Evolutionary conservation across 2,888 invertebrate species (phyloP), one percentile per base, ranked within the genome.

Genomic region (Mythimna loreyi): DNA sequence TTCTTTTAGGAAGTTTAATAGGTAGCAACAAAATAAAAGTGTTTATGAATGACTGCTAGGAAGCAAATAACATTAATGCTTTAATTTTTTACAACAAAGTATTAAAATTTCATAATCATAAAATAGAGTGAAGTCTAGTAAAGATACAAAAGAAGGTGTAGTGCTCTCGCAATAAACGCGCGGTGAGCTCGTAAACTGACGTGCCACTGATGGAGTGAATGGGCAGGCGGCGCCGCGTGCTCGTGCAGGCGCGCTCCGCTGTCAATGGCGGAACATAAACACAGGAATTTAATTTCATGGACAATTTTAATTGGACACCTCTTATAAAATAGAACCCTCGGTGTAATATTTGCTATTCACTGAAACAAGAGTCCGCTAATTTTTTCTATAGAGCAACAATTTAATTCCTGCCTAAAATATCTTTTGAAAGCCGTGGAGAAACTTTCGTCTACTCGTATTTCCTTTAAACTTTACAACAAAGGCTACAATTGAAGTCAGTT

Each of bases 161-260:
- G 92, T 89, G 88, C 89, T 89, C 91, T 92, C 84, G 87, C 86
- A 87, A 90, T 91, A 91, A 93, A 90, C 87, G 87, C 87, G 87
- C 86, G 86, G 86, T 79, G 87, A 86, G 90, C 89, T 93, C 93
- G 89, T 93, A 94, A 93, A 93, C 88, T 89, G 88, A 85, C 86
- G 87, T 81, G 82, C 86, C 87, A 80, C 82, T 86, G 89, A 85
- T 87, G 88, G 87, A 90, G 88, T 91, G 90, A 91, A 91, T 89
- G 89, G 89, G 77, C 83, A 78, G 83, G 78, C 79, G 69, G 72
- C 43, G 77, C 65, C 65, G 52, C 67, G 45, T 30, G 30, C n/a
- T 19, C 25, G 57, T 36, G 49, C 28, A 19, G 30, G 16, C 76
- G 80, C 84, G 80, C 84, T 87, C 74, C 79, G 76, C 85, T 88